phyloP scores from a whole-genome alignment of 2,113 vertebrate species.

The Aptenodytes patagonicus region DNA sequence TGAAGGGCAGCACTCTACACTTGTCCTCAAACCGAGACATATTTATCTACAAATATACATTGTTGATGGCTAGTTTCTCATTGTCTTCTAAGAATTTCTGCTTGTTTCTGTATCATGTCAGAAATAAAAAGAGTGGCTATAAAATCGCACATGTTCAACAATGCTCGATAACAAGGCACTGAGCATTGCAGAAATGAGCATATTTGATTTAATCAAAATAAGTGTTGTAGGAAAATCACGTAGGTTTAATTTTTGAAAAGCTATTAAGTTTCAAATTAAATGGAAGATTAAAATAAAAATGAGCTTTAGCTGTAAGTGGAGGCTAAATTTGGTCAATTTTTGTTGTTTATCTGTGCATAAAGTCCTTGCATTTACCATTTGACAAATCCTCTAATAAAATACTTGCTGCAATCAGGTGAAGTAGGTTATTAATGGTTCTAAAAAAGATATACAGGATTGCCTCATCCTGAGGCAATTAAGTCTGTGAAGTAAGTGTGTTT shows the following conservation, averaged over 20 bases:
- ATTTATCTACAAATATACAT: not conserved
- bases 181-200: slow-evolving; percentile 28
- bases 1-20: not conserved
- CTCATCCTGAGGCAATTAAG: slow-evolving; percentile 81
- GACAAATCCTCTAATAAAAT: slow-evolving; percentile 74
- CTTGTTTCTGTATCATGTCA: not conserved
- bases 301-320: slow-evolving; percentile 68
- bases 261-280: slow-evolving; percentile 77
- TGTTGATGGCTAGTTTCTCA: not conserved
- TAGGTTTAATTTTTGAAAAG: slow-evolving; percentile 74
- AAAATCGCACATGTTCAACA: slow-evolving; percentile 39
- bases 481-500: slow-evolving; percentile 73
- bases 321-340: slow-evolving; percentile 80
- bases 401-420: slow-evolving; percentile 82
- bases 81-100: not conserved
- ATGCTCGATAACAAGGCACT: slow-evolving; percentile 43
- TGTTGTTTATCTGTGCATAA: slow-evolving; percentile 76
- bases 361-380: slow-evolving; percentile 78
- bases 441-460: slow-evolving; percentile 79
- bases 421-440: slow-evolving; percentile 83
- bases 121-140: not conserved
- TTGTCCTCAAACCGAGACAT: not conserved
- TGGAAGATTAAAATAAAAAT: slow-evolving; percentile 74
- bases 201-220: slow-evolving; percentile 72
- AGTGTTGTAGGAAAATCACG: slow-evolving; percentile 64